Conservation (phyloP, 1,140 invertebrate species). For the Anastrepha obliqua region DNA sequence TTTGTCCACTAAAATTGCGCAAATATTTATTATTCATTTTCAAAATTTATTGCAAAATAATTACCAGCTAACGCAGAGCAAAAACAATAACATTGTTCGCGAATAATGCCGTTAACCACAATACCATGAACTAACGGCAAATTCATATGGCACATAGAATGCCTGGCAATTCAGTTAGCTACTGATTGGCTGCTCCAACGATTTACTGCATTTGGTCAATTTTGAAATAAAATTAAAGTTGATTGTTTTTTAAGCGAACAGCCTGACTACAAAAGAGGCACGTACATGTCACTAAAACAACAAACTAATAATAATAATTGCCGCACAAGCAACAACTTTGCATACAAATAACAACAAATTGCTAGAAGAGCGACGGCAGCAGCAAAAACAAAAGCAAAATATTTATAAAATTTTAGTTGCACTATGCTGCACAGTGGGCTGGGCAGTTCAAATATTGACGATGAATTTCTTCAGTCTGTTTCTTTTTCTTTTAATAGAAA, state of each 20-base stretch:
- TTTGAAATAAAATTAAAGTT: not conserved
- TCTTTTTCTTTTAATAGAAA: too few species aligned
- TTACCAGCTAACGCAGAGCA: not conserved
- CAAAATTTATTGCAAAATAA: not conserved
- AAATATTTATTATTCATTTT: not conserved
- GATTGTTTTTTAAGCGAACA: not conserved
- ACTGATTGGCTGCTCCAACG: not conserved
- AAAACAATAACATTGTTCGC: not conserved
- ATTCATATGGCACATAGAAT: not conserved
- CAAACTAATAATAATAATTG: conserved; percentile 9
- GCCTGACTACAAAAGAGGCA: not conserved
- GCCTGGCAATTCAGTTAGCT: not conserved
- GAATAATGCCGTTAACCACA: not conserved
- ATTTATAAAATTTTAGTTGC: not conserved
- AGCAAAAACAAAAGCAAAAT: not conserved
- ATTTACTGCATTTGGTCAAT: not conserved
- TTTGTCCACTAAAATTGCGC: too few species aligned
- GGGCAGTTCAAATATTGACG: too few species aligned
- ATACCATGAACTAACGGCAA: not conserved
- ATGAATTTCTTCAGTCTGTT: too few species aligned
- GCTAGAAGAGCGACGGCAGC: not conserved
- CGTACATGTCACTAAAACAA: not conserved
- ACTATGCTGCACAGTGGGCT: not conserved
- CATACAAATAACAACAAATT: not conserved
- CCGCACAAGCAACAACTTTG: not conserved